phyloP scores from a whole-genome alignment of 2,797 vertebrate species.

The Helicolenus hilgendorfi region DNA sequence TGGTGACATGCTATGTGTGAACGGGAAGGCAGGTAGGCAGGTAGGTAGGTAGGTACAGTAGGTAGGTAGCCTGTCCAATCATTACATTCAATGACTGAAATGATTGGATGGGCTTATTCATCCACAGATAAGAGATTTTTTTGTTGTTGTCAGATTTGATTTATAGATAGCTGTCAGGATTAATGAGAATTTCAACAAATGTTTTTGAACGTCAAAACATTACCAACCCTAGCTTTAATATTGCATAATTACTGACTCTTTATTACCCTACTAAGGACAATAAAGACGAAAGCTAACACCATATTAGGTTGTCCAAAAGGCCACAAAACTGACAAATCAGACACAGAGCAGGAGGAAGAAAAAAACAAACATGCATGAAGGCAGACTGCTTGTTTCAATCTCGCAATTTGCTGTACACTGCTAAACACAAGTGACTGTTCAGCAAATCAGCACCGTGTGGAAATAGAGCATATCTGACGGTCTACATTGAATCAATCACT shows the following conservation, averaged over 20 bases:
- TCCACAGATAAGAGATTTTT: too few species aligned
- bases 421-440: slow-evolving; percentile 67
- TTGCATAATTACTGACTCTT: neutral
- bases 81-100: too few species aligned
- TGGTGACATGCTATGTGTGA: too few species aligned
- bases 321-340: slow-evolving; percentile 11
- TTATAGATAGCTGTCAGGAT: too few species aligned
- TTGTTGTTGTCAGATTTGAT: too few species aligned
- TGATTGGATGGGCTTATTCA: too few species aligned
- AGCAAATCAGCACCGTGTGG: slow-evolving; percentile 64
- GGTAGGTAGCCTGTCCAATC: too few species aligned
- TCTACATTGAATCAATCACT: slow-evolving; percentile 69
- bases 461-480: slow-evolving; percentile 62
- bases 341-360: slow-evolving; percentile 21
- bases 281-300: neutral
- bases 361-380: slow-evolving; percentile 31
- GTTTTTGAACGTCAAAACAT: too few species aligned
- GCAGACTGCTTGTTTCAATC: slow-evolving; percentile 62
- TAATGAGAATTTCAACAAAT: too few species aligned
- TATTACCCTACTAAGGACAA: neutral
- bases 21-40: too few species aligned
- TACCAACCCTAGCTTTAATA: too few species aligned
- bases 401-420: slow-evolving; percentile 34
- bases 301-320: slow-evolving; percentile 9
- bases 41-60: too few species aligned